These are phyloP conservation scores for Zaprionus taronus DNA, from an alignment of 1,140 invertebrate genomes.

Conservation along the genomic window DNA sequence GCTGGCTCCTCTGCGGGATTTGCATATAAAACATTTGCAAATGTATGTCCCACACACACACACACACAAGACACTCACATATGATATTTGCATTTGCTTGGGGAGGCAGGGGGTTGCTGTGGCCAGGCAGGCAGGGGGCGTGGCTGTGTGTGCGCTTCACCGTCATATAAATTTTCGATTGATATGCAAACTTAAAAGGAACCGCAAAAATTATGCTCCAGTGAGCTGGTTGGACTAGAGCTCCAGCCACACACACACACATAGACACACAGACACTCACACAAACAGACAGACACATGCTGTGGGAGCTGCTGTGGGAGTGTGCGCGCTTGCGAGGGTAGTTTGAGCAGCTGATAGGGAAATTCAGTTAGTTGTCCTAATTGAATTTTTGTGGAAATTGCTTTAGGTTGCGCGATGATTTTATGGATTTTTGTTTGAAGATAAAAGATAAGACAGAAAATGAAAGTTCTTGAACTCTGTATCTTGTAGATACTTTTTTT, in stretches of 20 bases:
- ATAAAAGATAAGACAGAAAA: no score
- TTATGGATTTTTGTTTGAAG: not conserved
- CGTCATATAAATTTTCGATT: conserved; percentile 83
- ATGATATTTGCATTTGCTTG: conserved; percentile 65
- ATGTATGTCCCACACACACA: conserved; percentile 73
- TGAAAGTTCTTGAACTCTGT: not conserved
- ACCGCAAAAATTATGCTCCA: conserved; percentile 84
- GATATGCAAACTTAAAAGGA: conserved; percentile 84
- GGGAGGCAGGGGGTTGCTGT: conserved; percentile 9
- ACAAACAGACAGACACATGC: not conserved
- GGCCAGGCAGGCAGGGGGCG: not conserved
- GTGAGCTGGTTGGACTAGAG: conserved; percentile 57
- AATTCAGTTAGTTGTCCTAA: not conserved
- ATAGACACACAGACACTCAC: conserved; percentile 15
- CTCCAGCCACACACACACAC: conserved; percentile 23
- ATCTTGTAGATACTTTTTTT: not conserved
- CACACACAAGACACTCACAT: conserved; percentile 29
- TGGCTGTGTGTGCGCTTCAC: conserved; percentile 50
- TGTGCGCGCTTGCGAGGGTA: conserved; percentile 19
- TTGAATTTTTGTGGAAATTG: not conserved
- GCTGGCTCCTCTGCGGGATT: conserved; percentile 65
- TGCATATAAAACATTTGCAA: conserved; percentile 82
- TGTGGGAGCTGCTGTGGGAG: conserved; percentile 6
- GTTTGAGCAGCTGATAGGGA: not conserved
- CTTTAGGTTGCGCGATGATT: not conserved